Evolutionary conservation across 2,888 invertebrate species (phyloP), one percentile per base, ranked within the genome.

Genomic region (Thereva unica): DNA sequence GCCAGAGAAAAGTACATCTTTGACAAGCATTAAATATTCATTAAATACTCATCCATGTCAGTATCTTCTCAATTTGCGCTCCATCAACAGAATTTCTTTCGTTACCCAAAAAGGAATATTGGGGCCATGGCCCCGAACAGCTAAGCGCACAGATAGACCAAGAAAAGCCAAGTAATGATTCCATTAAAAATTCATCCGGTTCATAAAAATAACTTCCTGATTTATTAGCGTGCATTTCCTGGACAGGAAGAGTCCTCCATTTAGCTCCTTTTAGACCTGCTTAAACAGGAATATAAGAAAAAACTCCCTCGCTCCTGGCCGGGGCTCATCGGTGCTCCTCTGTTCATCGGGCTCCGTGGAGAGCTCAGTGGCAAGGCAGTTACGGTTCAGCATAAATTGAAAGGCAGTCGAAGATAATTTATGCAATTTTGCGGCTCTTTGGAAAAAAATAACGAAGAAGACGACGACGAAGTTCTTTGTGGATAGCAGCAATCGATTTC

Each of bases 171-270:
- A 52, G 42, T 63, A 52, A 63, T 63, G 63, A 63, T 63, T 52
- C 42, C 63, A 63, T 63, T 63, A 63, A 63, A 52, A 63, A 63
- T 63, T 63, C 63, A 63, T 63, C 63, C 63, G 50, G 63, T 63
- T 63, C 63, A 63, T 63, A 63, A 63, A 63, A 63, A 63, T 63
- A 41, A 63, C 63, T 63, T 63, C 63, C 63, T 63, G 63, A 63
- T 63, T 63, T 63, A 63, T 63, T 63, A 63, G 63, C 63, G 42
- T 63, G 63, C 63, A 63, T 63, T 63, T 63, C 63, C 63, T 63
- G 63, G 52, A 59, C 59, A 59, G 59, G 59, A 59, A 59, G 47
- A 45, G 59, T 59, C 44, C 59, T 59, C 41, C 47, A 59, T 35
- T 59, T 47, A 34, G 38, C 56, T 35, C 44, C 56, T 44, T 56